phyloP scores from a whole-genome alignment of 2,888 invertebrate species.

The Ormyrus thymus region DNA sequence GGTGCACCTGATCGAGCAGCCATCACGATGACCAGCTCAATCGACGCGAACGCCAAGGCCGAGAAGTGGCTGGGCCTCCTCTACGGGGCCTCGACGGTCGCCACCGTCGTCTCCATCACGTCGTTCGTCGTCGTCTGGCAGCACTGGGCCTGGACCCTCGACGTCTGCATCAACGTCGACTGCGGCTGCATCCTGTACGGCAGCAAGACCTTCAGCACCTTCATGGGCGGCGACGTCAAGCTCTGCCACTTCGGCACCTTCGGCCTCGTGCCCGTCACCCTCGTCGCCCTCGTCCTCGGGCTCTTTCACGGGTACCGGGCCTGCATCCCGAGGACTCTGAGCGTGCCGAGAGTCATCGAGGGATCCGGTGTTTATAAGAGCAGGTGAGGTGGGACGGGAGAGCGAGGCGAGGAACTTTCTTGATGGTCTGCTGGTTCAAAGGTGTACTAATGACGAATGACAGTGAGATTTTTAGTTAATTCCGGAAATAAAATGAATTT shows the following conservation, averaged over 20 bases:
- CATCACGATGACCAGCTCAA: conserved; percentile 40
- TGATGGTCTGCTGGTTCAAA: no score
- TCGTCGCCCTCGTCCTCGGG: conserved; percentile 65
- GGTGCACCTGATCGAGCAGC: no score
- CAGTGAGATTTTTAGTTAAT: no score
- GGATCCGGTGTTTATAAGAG: not conserved
- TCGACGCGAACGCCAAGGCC: conserved; percentile 60
- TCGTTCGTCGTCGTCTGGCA: conserved; percentile 70
- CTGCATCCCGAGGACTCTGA: conserved; percentile 64
- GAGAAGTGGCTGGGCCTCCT: conserved; percentile 64
- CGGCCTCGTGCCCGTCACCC: conserved; percentile 64
- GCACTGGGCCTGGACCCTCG: conserved; percentile 71
- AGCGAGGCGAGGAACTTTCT: no score
- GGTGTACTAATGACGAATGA: no score
- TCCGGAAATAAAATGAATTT: not conserved
- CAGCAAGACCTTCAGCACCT: conserved; percentile 68
- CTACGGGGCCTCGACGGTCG: conserved; percentile 62
- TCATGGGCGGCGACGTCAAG: conserved; percentile 72
- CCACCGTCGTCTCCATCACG: conserved; percentile 64
- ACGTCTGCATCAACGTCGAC: conserved; percentile 69
- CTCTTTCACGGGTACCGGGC: conserved; percentile 72
- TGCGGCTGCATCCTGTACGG: conserved; percentile 74
- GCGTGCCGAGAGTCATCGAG: conserved; percentile 58
- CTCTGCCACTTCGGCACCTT: conserved; percentile 71
- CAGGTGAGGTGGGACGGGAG: conserved; percentile 14